Conservation (phyloP, 2,888 invertebrate species). For the Lydus trimaculatus region DNA sequence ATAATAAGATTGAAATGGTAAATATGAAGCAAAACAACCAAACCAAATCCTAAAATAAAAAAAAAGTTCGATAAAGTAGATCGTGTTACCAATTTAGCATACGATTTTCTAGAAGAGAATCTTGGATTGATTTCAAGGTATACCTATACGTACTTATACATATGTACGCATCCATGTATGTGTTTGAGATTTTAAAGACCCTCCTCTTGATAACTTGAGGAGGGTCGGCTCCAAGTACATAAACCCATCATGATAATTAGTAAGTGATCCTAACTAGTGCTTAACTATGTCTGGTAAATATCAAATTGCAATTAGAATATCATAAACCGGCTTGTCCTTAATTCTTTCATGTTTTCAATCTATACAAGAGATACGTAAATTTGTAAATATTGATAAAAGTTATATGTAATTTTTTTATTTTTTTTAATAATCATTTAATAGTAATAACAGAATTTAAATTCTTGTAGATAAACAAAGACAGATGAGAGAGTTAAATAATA, state of each 20-base stretch:
- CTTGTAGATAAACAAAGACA: background rate
- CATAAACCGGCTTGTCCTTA: constrained; percentile 13
- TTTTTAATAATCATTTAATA: background rate
- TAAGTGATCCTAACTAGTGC: constrained; percentile 42
- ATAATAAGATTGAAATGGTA: background rate
- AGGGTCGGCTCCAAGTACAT: constrained; percentile 10
- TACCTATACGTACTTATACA: background rate
- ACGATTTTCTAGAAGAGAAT: background rate
- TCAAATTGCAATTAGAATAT: constrained; percentile 41
- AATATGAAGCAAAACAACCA: background rate
- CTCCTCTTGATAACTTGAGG: background rate
- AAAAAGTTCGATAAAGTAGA: constrained; percentile 16
- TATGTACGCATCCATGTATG: background rate
- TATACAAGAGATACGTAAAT: background rate
- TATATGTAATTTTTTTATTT: background rate
- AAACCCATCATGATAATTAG: constrained; percentile 27
- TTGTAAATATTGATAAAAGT: background rate
- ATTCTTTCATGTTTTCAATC: background rate
- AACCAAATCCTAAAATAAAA: too few species aligned
- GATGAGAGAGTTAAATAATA: background rate
- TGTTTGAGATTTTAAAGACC: background rate
- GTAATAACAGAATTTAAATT: background rate
- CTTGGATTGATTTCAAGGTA: constrained; percentile 5
- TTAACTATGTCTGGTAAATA: constrained; percentile 46
- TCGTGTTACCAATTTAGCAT: constrained; percentile 30